phyloP scores from a whole-genome alignment of 2,797 vertebrate genomes.

The Chelonia mydas region DNA sequence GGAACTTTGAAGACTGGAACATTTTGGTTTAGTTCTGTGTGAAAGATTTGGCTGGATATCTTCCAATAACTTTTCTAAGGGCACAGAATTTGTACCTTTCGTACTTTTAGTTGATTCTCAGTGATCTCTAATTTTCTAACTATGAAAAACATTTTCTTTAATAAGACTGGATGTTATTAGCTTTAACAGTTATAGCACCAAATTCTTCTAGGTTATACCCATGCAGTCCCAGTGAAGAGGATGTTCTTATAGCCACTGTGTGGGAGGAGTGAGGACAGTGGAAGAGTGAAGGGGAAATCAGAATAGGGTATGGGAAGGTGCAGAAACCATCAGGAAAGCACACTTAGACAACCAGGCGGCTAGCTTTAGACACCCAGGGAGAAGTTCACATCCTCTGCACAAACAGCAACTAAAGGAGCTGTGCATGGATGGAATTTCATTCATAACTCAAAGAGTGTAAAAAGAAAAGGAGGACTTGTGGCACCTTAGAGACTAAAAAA shows the following conservation, averaged over 20 bases:
- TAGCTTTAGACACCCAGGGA: not conserved
- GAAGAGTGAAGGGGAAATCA: not conserved
- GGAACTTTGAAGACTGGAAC: not conserved
- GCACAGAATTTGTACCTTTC: not conserved
- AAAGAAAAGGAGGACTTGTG: too few species aligned
- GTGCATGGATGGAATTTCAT: not conserved
- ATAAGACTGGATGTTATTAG: accelerated
- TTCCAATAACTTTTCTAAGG: not conserved
- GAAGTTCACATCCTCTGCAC: not conserved
- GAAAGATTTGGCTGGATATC: not conserved
- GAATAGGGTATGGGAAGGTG: not conserved
- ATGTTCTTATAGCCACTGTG: not conserved
- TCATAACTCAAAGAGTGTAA: not conserved
- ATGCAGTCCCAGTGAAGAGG: accelerated
- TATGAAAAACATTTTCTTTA: not conserved
- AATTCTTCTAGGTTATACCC: not conserved
- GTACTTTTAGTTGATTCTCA: not conserved
- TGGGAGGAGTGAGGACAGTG: not conserved
- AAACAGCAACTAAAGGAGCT: not conserved
- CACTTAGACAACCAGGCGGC: not conserved
- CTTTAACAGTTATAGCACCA: not conserved
- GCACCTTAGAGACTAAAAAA: too few species aligned
- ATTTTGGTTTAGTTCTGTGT: not conserved
- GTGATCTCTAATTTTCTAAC: not conserved
- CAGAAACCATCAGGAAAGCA: not conserved